A percentile compares a stretch with the other conserved stretches of the same genome.
phyloP scores from a whole-genome alignment of 1,140 invertebrate species.

The Dendroctonus valens region DNA sequence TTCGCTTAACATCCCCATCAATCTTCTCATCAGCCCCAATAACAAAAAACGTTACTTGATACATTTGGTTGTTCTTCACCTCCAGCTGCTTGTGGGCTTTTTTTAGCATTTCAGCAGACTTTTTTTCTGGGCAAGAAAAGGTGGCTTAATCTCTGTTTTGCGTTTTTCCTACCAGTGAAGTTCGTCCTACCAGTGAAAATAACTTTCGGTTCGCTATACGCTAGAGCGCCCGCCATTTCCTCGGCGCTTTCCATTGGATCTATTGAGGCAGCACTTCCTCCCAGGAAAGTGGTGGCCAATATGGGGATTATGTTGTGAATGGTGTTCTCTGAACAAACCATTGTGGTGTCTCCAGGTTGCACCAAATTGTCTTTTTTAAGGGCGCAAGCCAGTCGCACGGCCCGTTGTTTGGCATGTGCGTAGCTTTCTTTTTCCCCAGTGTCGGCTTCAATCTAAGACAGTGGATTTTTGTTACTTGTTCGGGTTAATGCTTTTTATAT shows the following conservation, averaged over 20 bases:
- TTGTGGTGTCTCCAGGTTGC: conserved; percentile 44
- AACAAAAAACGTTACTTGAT: not conserved
- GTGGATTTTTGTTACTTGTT: not conserved
- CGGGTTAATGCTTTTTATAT: not conserved
- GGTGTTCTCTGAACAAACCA: conserved; percentile 48
- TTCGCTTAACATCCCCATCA: not conserved
- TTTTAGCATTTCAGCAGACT: conserved; percentile 6
- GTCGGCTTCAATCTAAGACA: conserved; percentile 49
- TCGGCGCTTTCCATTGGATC: conserved; percentile 36
- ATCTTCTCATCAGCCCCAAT: conserved; percentile 7
- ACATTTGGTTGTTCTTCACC: not conserved
- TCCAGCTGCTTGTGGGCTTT: conserved; percentile 9
- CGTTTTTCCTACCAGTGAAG: conserved; percentile 3
- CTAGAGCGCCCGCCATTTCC: conserved; percentile 28
- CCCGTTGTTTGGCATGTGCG: conserved; percentile 41
- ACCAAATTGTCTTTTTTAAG: conserved; percentile 44
- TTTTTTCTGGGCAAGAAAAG: conserved; percentile 8
- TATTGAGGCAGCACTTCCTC: conserved; percentile 34
- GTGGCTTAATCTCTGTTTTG: not conserved
- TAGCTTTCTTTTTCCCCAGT: conserved; percentile 48
- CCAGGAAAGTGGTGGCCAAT: conserved; percentile 46
- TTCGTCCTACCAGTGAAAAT: conserved; percentile 17
- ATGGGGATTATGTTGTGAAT: conserved; percentile 47
- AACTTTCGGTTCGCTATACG: conserved; percentile 11
- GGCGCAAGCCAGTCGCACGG: conserved; percentile 44